phyloP scores from a whole-genome alignment of 1,140 invertebrate genomes.

The Danaus plexippus region DNA sequence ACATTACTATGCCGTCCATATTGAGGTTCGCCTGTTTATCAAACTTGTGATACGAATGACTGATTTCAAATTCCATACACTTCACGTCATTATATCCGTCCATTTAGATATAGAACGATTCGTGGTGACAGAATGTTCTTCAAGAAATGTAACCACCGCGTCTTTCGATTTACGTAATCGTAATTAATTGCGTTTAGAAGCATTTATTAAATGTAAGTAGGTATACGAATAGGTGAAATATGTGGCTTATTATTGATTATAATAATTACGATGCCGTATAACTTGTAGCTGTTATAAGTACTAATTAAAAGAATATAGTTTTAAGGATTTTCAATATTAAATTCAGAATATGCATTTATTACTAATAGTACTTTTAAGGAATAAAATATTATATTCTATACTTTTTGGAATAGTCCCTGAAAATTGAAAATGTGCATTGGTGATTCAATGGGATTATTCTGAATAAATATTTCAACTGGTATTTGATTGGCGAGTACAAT shows the following conservation, averaged over 20 bases:
- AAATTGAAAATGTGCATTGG: conserved; percentile 29
- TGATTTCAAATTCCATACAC: conserved; percentile 34
- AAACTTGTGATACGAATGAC: conserved; percentile 60
- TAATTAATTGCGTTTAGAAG: conserved; percentile 64
- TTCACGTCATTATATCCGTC: conserved; percentile 42
- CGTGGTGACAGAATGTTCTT: conserved; percentile 45
- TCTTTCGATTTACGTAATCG: conserved; percentile 50
- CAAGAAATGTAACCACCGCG: conserved; percentile 54
- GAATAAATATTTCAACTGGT: conserved; percentile 36
- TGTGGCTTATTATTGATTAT: conserved; percentile 19
- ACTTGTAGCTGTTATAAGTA: not conserved
- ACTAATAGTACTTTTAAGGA: conserved; percentile 7
- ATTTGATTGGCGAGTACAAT: conserved; percentile 19
- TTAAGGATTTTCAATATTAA: not conserved
- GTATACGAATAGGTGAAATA: conserved; percentile 32
- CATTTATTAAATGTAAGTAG: conserved; percentile 63
- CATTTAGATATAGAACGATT: conserved; percentile 28
- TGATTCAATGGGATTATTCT: conserved; percentile 63
- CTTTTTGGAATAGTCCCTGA: conserved; percentile 60
- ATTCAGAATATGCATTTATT: conserved; percentile 32
- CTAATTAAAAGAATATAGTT: too few species aligned
- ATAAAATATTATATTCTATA: conserved; percentile 11
- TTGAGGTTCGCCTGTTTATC: conserved; percentile 27
- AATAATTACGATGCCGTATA: conserved; percentile 10
- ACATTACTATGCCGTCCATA: conserved; percentile 14